Base-by-base conservation (phyloP, 2,888 invertebrate genomes). In the Acleris sparsana region DNA sequence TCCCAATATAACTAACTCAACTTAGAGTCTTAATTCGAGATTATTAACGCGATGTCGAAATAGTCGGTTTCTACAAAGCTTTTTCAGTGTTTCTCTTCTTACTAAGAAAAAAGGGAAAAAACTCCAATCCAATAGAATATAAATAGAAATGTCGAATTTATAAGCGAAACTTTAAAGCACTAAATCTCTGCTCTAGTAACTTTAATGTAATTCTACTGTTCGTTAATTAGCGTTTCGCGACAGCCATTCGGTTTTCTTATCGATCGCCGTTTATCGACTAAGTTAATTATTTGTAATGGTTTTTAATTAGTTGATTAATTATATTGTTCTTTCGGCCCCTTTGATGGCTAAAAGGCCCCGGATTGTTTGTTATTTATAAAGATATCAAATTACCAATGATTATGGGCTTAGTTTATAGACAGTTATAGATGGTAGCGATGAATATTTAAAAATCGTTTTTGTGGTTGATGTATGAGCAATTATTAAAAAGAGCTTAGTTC, bases 221-320 rank as follows among this genome's bases (percentile, higher is more conserved):
- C 3, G 53, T 51, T 59, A 59, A 60, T 64, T 65, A 61, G 60
- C 33, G 44, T 25, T 25, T 22, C 33, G 52, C 53, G 51, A 65
- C 55, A 59, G 20, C 46, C 57, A 46, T 60, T 43, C 44, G 55
- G 51, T 49, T 76, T 75, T 78, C 73, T 78, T 81, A 83, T 84
- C 80, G 83, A 83, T 80, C 75, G 13, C 43, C 70, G 75, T 80
- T 84, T 80, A 84, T 82, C 83, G 83, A 73, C 73, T 68, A 67
- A 75, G 72, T 80, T 85, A 84, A 84, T 83, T 84, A 84, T 83
- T 83, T 83, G 82, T 84, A 84, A 85, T 85, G 87, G 88, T 79
- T 85, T 87, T 85, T 87, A 88, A 88, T 88, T 87, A 88, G 88
- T 87, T 88, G 87, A 88, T 88, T 86, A 86, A 86, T 86, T 88